These are phyloP conservation scores for Sphaerophoria rueppellii DNA, from an alignment of 2,888 invertebrate species.

Conservation along the genomic window DNA sequence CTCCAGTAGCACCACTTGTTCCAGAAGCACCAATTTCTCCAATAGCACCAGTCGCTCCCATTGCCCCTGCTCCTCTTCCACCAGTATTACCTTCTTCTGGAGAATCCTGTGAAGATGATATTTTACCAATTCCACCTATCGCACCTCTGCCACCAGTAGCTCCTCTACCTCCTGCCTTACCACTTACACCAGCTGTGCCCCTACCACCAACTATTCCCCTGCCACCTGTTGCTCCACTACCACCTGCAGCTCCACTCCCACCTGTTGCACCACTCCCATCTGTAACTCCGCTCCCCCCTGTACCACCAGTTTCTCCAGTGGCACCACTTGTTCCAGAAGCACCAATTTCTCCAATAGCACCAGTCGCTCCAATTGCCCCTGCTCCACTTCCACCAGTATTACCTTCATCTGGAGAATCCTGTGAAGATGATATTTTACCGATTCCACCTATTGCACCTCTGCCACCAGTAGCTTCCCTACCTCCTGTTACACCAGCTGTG, in stretches of 20 bases:
- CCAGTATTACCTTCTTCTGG: background rate
- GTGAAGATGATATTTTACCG: background rate
- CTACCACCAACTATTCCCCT: background rate
- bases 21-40: background rate
- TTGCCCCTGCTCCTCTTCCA: slow-evolving; percentile 8
- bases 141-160: background rate
- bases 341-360: slow-evolving; percentile 17
- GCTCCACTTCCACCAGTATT: slow-evolving; percentile 17
- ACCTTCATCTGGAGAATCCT: slow-evolving; percentile 24
- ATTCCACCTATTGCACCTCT: background rate
- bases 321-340: slow-evolving; percentile 7
- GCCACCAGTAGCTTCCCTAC: background rate
- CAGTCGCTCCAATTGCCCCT: background rate
- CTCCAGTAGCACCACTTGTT: background rate
- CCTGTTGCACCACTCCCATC: background rate
- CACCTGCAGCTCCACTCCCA: too few species aligned
- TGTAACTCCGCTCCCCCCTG: too few species aligned
- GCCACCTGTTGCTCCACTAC: background rate
- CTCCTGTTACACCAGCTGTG: too few species aligned
- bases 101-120: background rate
- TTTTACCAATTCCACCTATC: background rate
- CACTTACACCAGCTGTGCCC: background rate
- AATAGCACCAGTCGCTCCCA: background rate
- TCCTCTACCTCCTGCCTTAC: background rate
- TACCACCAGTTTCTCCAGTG: slow-evolving; percentile 17